Percentiles rank a stretch among this genome's conserved stretches.
Evolutionary conservation across 2,888 invertebrate species (phyloP).

Genomic region (Lymantria monacha): DNA sequence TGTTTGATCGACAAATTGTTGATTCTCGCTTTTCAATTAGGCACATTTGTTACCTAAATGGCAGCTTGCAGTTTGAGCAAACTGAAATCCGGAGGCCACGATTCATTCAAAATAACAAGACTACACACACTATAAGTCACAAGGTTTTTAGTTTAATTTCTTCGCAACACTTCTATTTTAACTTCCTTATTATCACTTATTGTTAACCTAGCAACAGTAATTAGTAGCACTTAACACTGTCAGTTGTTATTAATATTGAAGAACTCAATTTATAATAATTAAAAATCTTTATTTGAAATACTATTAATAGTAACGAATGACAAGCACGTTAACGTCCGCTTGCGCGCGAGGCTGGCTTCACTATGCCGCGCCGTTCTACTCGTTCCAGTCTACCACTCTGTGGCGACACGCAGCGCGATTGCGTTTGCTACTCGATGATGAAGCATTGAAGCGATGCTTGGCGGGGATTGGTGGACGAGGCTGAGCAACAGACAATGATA

Average conservation of each 20-base stretch:
- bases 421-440: no score
- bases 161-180: background rate
- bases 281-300: background rate
- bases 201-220: background rate
- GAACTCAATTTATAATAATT: background rate
- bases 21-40: constrained; percentile 53
- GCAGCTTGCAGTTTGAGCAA: constrained; percentile 45
- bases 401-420: no score
- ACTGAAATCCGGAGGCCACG: constrained; percentile 55
- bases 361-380: no score
- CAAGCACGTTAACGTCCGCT: background rate
- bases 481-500: constrained; percentile 43
- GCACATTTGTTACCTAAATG: constrained; percentile 58
- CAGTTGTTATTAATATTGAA: background rate
- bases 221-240: background rate
- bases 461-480: constrained; percentile 43
- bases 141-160: background rate
- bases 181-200: no score
- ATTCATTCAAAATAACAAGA: constrained; percentile 23
- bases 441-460: background rate
- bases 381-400: no score
- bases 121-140: constrained; percentile 5
- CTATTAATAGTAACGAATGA: background rate
- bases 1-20: constrained; percentile 53
- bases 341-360: background rate